Conservation (phyloP, 2,888 invertebrate genomes). For the Mythimna impura region DNA sequence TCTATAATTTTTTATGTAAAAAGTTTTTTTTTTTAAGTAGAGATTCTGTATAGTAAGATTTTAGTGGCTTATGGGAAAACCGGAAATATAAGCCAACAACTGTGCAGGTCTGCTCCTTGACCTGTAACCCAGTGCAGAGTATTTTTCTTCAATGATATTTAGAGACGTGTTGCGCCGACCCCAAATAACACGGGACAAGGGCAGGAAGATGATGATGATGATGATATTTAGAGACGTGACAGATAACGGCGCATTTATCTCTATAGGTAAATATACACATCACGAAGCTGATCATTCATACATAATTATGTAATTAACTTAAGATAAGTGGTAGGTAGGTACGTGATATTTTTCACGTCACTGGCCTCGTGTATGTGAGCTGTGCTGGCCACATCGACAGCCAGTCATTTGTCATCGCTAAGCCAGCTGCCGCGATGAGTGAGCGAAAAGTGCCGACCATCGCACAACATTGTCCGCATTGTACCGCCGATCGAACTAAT, state of each 20-base stretch:
- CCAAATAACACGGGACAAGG: no score
- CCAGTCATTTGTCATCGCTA: slow-evolving; percentile 78
- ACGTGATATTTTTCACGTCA: slow-evolving; percentile 57
- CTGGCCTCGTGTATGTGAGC: slow-evolving; percentile 21
- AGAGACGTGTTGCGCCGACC: no score
- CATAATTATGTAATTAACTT: slow-evolving; percentile 56
- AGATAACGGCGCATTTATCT: slow-evolving; percentile 19
- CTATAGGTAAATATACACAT: slow-evolving; percentile 32
- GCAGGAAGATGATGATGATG: no score
- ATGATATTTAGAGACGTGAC: background rate
- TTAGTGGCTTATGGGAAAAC: background rate
- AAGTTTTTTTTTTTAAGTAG: no score
- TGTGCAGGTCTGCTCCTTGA: slow-evolving; percentile 1
- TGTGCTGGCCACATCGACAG: slow-evolving; percentile 37
- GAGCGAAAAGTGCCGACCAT: slow-evolving; percentile 82
- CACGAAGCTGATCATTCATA: slow-evolving; percentile 43
- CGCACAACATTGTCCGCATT: slow-evolving; percentile 87
- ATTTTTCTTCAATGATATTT: background rate
- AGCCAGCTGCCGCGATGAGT: slow-evolving; percentile 86
- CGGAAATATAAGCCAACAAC: background rate
- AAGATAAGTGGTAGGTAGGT: slow-evolving; percentile 35
- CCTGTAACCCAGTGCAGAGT: background rate
- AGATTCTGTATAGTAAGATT: no score
- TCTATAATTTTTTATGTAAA: no score
- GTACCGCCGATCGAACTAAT: slow-evolving; percentile 87